Conservation (phyloP, 1,140 invertebrate genomes). For the Drosophila hydei region DNA sequence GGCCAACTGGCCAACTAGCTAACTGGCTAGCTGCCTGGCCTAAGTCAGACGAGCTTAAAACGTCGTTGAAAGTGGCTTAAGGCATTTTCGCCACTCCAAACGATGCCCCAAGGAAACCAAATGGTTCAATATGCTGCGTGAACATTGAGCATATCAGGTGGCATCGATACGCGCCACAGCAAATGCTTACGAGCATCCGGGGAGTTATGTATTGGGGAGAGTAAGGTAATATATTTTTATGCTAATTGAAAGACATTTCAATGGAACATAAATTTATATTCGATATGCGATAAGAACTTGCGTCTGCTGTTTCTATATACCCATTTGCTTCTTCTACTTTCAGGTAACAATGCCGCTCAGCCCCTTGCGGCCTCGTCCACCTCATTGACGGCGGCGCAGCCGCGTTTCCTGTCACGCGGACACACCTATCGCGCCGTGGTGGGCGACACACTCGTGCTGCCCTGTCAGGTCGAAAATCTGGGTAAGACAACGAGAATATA, state of each 20-base stretch:
- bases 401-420: constrained; percentile 89
- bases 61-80: constrained; percentile 44
- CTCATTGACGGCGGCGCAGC: constrained; percentile 72
- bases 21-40: constrained; percentile 17
- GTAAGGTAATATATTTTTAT: constrained; percentile 69
- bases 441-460: constrained; percentile 89
- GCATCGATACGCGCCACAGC: constrained; percentile 1
- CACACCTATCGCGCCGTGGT: constrained; percentile 90
- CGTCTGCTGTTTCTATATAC: background rate
- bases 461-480: constrained; percentile 91
- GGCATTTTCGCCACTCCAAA: constrained; percentile 24
- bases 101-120: constrained; percentile 36
- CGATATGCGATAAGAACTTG: background rate
- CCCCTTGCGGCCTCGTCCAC: constrained; percentile 48
- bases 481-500: constrained; percentile 85
- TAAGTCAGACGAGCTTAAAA: constrained; percentile 21
- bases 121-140: constrained; percentile 10
- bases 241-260: constrained; percentile 78
- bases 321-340: constrained; percentile 6
- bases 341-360: constrained; percentile 69
- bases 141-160: background rate
- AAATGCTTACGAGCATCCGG: constrained; percentile 60
- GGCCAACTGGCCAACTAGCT: background rate
- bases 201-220: constrained; percentile 41
- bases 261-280: constrained; percentile 44